These are phyloP conservation scores for Phrixothrix hirtus DNA, from an alignment of 2,888 invertebrate genomes.

Conservation along the genomic window DNA sequence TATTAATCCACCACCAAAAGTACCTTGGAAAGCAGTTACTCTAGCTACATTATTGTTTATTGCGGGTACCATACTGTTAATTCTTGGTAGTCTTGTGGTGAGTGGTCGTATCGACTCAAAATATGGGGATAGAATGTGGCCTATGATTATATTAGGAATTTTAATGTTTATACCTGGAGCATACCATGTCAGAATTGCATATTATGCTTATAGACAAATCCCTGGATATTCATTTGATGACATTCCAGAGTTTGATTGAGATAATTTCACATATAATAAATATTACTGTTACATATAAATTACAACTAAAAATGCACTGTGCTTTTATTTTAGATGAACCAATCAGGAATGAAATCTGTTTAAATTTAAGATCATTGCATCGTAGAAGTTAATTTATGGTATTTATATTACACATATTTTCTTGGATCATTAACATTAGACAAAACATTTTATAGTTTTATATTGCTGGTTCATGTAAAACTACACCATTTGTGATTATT, in stretches of 20 bases:
- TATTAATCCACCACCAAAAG: conserved; percentile 65
- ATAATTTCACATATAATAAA: too few relatives aligned
- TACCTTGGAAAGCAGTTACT: conserved; percentile 84
- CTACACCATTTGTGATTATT: too few relatives aligned
- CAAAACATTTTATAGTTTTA: too few relatives aligned
- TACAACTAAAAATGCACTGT: too few relatives aligned
- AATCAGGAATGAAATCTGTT: too few relatives aligned
- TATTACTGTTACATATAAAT: too few relatives aligned
- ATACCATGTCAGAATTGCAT: conserved; percentile 86
- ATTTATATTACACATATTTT: too few relatives aligned
- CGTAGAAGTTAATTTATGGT: too few relatives aligned
- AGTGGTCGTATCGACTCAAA: conserved; percentile 80
- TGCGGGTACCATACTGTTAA: conserved; percentile 68
- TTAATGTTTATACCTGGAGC: conserved; percentile 92
- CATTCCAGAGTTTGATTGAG: conserved; percentile 84
- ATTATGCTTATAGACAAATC: conserved; percentile 81
- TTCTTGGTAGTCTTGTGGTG: conserved; percentile 69
- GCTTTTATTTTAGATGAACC: too few relatives aligned
- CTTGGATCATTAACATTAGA: too few relatives aligned
- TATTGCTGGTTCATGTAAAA: too few relatives aligned
- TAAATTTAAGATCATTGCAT: too few relatives aligned
- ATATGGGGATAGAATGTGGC: conserved; percentile 88
- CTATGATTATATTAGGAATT: conserved; percentile 81
- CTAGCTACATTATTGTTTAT: conserved; percentile 77
- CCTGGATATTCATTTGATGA: conserved; percentile 86